Evolutionary conservation across 37 sponge, comb jelly and placozoan genomes (phyloP), one percentile per base, ranked within the genome.

Genomic region (Corticium candelabrum): DNA sequence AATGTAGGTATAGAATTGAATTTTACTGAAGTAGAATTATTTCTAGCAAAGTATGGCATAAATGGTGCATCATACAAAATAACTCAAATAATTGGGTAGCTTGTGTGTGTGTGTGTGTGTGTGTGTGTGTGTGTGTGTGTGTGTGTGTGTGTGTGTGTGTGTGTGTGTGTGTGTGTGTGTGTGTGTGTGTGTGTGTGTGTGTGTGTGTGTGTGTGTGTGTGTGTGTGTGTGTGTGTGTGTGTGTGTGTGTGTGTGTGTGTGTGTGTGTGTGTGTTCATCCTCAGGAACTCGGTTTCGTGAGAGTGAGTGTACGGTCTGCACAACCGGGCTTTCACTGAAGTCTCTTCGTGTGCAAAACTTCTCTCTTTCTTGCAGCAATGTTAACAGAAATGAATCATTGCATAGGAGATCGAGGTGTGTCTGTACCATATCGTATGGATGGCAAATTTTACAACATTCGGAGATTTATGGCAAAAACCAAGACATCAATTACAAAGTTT

Each of bases 131-230:
- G 78, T 77, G 50, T 77, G 78, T 41, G 78, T 41, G 78, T 77
- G 78, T 77, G 78, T 77, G 78, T 77, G 78, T 77, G 78, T 77
- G 78, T 77, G 78, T 77, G 78, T 77, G 78, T 77, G 78, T 77
- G 78, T 77, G 78, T 77, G 78, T 77, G 78, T 77, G 78, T 77
- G 78, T 77, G 78, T 77, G 78, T 77, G 78, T 77, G 78, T 77
- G 78, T 77, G 78, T 77, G 50, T 77, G 78, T 77, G 78, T 43
- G 50, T 77, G 78, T 77, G 78, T 77, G 78, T 77, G 78, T 77
- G 78, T 77, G 50, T 77, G 78, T 77, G 78, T 77, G 78, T 77
- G 78, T 77, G 78, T 43, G 50, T 77, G 78, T 77, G 78, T 77
- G 78, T 77, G 78, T 77, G 78, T 77, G 50, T 77, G 78, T 77